phyloP scores from a whole-genome alignment of 2,797 vertebrate species.

The Pelochelys cantorii region DNA sequence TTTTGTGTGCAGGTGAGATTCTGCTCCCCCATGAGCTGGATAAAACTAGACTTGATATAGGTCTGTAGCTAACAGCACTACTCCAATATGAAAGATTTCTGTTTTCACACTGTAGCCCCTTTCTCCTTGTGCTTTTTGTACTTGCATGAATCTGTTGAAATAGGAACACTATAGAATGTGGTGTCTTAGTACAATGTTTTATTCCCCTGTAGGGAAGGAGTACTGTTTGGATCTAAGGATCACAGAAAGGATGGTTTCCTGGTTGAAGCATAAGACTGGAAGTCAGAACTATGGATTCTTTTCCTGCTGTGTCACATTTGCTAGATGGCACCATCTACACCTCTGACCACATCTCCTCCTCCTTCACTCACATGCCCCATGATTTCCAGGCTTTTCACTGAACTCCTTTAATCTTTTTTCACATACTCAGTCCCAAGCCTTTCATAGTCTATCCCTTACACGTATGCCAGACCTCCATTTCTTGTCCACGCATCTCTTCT shows the following conservation, averaged over 20 bases:
- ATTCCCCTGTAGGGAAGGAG: not conserved
- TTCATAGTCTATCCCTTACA: not conserved
- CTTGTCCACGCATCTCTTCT: not conserved
- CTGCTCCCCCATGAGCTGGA: not conserved
- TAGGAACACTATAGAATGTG: not conserved
- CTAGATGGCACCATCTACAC: slow-evolving; percentile 68
- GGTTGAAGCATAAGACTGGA: slow-evolving; percentile 63
- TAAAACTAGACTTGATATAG: not conserved
- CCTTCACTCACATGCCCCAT: not conserved
- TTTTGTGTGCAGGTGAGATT: too few relatives aligned
- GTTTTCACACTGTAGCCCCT: not conserved
- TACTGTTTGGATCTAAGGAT: slow-evolving; percentile 26
- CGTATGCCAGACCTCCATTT: slow-evolving; percentile 29
- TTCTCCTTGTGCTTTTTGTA: not conserved
- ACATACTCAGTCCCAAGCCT: not conserved
- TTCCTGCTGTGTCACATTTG: slow-evolving; percentile 67
- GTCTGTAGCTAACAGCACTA: not conserved
- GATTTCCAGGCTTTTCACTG: slow-evolving; percentile 67
- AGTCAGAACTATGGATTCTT: slow-evolving; percentile 64
- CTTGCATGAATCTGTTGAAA: not conserved
- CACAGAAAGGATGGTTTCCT: slow-evolving; percentile 66
- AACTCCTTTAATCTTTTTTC: not conserved
- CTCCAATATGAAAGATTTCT: not conserved
- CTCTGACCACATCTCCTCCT: slow-evolving; percentile 54
- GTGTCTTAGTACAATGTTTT: not conserved